These are phyloP conservation scores for Callipepla californica DNA, from an alignment of 2,113 vertebrate genomes.

Conservation along the genomic window DNA sequence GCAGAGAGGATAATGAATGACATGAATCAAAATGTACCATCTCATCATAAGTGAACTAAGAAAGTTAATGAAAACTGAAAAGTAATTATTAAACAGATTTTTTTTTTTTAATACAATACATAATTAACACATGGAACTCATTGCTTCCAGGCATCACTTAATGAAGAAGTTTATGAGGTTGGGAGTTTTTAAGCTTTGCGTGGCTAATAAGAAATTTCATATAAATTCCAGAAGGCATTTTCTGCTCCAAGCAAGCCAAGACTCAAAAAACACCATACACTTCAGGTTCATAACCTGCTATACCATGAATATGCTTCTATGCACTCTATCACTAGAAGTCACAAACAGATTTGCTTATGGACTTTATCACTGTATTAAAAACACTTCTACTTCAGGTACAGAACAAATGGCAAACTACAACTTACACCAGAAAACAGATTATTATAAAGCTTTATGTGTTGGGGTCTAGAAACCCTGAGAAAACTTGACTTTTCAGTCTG, in stretches of 20 bases:
- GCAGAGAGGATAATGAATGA: slow-evolving; percentile 1
- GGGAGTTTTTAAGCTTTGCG: background rate
- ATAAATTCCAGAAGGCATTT: background rate
- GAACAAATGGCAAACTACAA: background rate
- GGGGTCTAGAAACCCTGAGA: background rate
- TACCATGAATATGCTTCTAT: background rate
- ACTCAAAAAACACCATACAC: background rate
- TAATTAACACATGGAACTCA: slow-evolving; percentile 54
- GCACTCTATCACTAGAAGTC: background rate
- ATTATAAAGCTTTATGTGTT: background rate
- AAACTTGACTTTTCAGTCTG: background rate
- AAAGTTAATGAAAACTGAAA: slow-evolving; percentile 51
- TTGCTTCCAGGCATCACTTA: slow-evolving; percentile 60
- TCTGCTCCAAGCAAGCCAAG: background rate
- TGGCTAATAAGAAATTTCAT: background rate
- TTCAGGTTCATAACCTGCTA: background rate
- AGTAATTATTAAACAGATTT: slow-evolving; percentile 47
- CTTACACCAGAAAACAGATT: background rate
- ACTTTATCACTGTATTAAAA: background rate
- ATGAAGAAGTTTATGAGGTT: slow-evolving; percentile 42
- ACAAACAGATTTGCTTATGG: background rate
- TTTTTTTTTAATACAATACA: slow-evolving; percentile 36
- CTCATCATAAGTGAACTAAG: slow-evolving; percentile 4
- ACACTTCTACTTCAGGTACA: background rate
- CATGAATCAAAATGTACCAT: slow-evolving; percentile 21